Percentiles rank a stretch among this genome's conserved stretches.
Conservation (phyloP, 2,113 vertebrate species). For the Nestor notabilis region DNA sequence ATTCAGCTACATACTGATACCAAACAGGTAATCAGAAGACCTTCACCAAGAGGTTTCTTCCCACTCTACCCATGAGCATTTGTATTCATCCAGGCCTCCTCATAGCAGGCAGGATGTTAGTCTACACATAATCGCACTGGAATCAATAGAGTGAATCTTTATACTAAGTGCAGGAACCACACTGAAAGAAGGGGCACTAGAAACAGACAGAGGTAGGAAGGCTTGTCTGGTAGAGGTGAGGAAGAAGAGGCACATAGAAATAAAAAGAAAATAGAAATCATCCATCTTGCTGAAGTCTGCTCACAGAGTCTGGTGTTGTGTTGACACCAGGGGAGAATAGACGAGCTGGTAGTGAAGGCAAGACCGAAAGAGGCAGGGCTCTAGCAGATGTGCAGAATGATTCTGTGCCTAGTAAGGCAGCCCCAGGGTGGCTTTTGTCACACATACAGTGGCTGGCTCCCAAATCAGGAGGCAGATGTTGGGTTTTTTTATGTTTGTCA, state of each 20-base stretch:
- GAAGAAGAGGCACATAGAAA: not conserved
- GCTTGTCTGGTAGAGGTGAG: not conserved
- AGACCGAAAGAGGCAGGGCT: not conserved
- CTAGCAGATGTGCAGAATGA: not conserved
- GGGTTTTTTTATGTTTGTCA: not conserved
- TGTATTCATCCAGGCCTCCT: not conserved
- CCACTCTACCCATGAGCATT: not conserved
- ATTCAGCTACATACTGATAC: not conserved
- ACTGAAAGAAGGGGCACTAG: not conserved
- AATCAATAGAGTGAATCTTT: not conserved
- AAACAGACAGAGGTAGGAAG: not conserved
- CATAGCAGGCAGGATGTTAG: not conserved
- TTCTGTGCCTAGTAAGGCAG: not conserved
- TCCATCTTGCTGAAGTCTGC: not conserved
- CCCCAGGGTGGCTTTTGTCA: not conserved
- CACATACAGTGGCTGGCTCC: not conserved
- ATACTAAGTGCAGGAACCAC: accelerated
- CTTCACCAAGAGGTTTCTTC: not conserved
- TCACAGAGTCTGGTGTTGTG: not conserved
- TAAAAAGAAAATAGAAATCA: not conserved
- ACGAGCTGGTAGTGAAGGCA: not conserved
- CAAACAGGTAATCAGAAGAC: not conserved
- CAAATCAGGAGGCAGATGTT: not conserved
- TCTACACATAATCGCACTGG: not conserved
- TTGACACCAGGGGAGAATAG: not conserved